Percentiles rank a stretch among this genome's conserved stretches.
These are phyloP conservation scores for Heliothis subflexa DNA, from an alignment of 1,140 invertebrate species.

Conservation along the genomic window DNA sequence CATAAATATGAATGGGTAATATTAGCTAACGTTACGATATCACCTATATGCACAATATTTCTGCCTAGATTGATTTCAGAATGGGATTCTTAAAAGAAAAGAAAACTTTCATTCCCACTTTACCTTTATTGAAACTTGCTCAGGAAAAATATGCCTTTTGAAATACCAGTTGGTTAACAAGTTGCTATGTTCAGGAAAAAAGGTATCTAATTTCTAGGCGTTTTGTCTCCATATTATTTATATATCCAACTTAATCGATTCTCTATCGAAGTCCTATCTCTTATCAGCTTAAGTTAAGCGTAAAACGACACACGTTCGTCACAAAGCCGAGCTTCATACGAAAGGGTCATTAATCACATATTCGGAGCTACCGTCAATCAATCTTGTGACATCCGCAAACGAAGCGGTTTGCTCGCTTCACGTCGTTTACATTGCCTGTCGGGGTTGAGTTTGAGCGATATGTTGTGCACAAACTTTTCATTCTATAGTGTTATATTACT, in stretches of 20 bases:
- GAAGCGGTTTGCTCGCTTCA: constrained; percentile 54
- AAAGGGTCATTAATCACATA: constrained; percentile 75
- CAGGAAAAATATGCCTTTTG: no score
- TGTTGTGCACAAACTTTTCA: neutral
- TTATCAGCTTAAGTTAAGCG: constrained; percentile 52
- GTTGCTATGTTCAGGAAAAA: no score
- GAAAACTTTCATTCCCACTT: no score
- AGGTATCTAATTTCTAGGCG: no score
- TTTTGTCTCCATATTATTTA: neutral
- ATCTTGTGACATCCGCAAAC: constrained; percentile 59
- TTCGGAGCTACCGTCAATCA: constrained; percentile 78
- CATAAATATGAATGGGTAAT: no score
- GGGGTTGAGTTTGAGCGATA: constrained; percentile 27
- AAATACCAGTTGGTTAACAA: no score
- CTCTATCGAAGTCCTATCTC: neutral
- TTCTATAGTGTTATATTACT: neutral
- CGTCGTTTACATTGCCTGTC: constrained; percentile 49
- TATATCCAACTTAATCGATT: neutral
- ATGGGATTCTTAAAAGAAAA: no score
- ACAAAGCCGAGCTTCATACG: constrained; percentile 21
- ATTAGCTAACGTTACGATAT: no score
- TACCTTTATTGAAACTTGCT: no score
- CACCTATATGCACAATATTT: no score
- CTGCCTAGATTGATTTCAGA: no score
- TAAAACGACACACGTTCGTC: constrained; percentile 33